Percentiles rank a stretch among this genome's conserved stretches.
phyloP scores from a whole-genome alignment of 1,140 invertebrate species.

The honey bee (Apis mellifera) region Amel_HAv3.1 CM009944.2:4514501-4515000 shows the following conservation, averaged over 20 bases:
- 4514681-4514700: not conserved
- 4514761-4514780: not conserved
- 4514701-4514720: not conserved
- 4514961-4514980: slow-evolving; percentile 4
- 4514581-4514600: slow-evolving; percentile 8
- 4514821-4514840: not conserved
- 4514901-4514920: slow-evolving; percentile 2
- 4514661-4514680: slow-evolving; percentile 9
- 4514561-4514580: not conserved
- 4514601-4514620: slow-evolving; percentile 28
- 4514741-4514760: not conserved
- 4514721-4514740: not conserved
- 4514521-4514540: not conserved
- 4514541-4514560: slow-evolving; percentile 4
- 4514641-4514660: slow-evolving; percentile 17
- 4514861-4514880: not conserved
- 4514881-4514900: not conserved
- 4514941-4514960: slow-evolving; percentile 19
- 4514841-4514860: not conserved
- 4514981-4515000: slow-evolving; percentile 17
- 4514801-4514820: not conserved
- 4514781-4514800: not conserved
- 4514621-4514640: slow-evolving; percentile 38
- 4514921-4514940: not conserved
- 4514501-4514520: not conserved